Conservation (phyloP, 2,797 vertebrate genomes). For the Oryzias dopingdopingensis region DNA sequence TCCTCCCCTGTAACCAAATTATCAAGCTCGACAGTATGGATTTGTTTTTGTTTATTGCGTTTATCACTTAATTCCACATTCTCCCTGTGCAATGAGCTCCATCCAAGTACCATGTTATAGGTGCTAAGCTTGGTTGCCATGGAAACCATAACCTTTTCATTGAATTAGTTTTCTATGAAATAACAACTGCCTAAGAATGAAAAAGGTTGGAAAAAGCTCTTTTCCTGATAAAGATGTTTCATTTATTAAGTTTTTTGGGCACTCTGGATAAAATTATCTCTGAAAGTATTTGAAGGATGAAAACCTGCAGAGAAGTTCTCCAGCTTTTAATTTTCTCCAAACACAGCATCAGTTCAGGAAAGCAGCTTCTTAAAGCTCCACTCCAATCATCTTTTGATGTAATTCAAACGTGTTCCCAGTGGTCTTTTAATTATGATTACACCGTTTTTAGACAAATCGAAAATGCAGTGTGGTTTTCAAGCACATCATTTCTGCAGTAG, state of each 20-base stretch:
- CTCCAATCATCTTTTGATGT: too few relatives aligned
- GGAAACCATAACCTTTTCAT: conserved; percentile 62
- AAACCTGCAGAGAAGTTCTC: too few relatives aligned
- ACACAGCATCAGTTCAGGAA: too few relatives aligned
- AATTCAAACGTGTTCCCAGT: too few relatives aligned
- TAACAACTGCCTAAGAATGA: conserved; percentile 38
- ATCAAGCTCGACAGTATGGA: conserved; percentile 15
- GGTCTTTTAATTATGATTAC: too few relatives aligned
- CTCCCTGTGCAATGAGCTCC: conserved; percentile 28
- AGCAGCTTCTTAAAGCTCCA: too few relatives aligned
- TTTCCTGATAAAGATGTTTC: conserved; percentile 16
- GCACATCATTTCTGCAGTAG: too few relatives aligned
- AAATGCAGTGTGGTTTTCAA: too few relatives aligned
- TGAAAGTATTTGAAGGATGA: not conserved
- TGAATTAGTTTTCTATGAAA: conserved; percentile 59
- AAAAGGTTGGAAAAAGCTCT: conserved; percentile 16
- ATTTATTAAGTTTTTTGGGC: conserved; percentile 11
- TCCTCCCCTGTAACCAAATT: conserved; percentile 21
- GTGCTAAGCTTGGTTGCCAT: conserved; percentile 63
- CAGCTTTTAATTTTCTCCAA: too few relatives aligned
- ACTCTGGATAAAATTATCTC: not conserved
- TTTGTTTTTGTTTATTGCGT: conserved; percentile 31
- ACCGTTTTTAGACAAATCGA: too few relatives aligned
- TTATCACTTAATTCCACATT: conserved; percentile 24
- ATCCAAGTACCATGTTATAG: conserved; percentile 36